These are phyloP conservation scores for Oryzaephilus surinamensis DNA, from an alignment of 1,140 invertebrate genomes.

Conservation along the genomic window DNA sequence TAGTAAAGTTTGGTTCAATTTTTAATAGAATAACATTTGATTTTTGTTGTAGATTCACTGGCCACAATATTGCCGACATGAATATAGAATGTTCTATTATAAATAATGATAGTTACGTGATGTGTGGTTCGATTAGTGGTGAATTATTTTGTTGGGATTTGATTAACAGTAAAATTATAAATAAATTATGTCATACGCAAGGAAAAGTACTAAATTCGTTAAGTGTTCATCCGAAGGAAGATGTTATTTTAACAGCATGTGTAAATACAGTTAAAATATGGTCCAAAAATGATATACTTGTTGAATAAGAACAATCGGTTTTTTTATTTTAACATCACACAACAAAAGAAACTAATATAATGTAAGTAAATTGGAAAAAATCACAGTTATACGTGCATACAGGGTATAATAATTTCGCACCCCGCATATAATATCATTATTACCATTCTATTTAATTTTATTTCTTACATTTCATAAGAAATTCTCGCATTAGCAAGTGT, in stretches of 20 bases:
- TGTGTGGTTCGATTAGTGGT: slow-evolving; percentile 83
- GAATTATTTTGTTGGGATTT: slow-evolving; percentile 82
- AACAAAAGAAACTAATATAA: too few species aligned
- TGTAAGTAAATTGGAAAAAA: too few species aligned
- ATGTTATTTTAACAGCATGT: slow-evolving; percentile 54
- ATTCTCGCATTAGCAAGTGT: slow-evolving; percentile 37
- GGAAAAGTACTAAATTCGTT: slow-evolving; percentile 52
- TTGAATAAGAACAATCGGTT: not conserved
- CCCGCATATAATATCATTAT: too few species aligned
- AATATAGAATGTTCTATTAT: slow-evolving; percentile 79
- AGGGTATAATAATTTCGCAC: too few species aligned
- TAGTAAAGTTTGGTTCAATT: slow-evolving; percentile 12
- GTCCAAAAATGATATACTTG: slow-evolving; percentile 16
- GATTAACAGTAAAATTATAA: slow-evolving; percentile 54
- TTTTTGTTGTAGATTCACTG: slow-evolving; percentile 50
- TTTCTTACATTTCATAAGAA: not conserved
- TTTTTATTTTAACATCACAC: too few species aligned
- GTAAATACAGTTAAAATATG: slow-evolving; percentile 53
- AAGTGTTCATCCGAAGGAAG: slow-evolving; percentile 59
- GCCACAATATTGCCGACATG: slow-evolving; percentile 69
- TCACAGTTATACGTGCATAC: too few species aligned
- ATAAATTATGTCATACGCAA: slow-evolving; percentile 37
- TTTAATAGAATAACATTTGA: slow-evolving; percentile 9
- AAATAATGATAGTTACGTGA: slow-evolving; percentile 66
- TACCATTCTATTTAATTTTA: too few species aligned